A percentile compares a stretch with the other conserved stretches of the same genome.
Conservation (phyloP, 1,140 invertebrate species). For the Drosophila tani region DNA sequence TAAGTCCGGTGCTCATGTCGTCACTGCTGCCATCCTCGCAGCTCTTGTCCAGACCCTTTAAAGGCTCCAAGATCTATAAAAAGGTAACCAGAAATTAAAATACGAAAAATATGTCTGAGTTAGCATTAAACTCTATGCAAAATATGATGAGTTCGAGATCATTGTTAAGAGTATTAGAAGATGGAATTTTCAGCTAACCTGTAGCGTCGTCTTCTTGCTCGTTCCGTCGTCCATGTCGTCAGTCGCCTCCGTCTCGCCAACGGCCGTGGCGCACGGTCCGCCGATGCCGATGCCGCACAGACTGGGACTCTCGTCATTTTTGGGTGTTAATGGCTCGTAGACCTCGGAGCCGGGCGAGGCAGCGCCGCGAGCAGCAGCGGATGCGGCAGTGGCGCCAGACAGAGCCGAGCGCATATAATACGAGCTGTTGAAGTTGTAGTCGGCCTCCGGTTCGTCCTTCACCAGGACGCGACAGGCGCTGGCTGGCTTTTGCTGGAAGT, state of each 20-base stretch:
- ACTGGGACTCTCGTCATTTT: constrained; percentile 83
- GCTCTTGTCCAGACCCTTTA: constrained; percentile 67
- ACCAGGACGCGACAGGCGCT: constrained; percentile 59
- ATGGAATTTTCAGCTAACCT: constrained; percentile 50
- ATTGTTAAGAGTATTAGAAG: not conserved
- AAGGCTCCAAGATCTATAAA: constrained; percentile 67
- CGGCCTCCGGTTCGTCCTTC: constrained; percentile 70
- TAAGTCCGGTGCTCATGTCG: constrained; percentile 48
- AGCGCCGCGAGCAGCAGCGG: constrained; percentile 43
- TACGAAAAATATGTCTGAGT: no score
- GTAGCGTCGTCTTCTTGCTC: constrained; percentile 75
- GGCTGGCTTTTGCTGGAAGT: constrained; percentile 57
- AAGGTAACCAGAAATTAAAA: not conserved
- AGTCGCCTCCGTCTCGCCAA: constrained; percentile 62
- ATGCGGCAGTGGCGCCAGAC: constrained; percentile 38
- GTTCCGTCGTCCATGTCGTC: constrained; percentile 81
- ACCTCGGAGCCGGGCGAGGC: constrained; percentile 78
- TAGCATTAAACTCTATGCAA: no score
- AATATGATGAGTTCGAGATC: not conserved
- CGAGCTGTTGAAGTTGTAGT: constrained; percentile 76
- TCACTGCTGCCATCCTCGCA: constrained; percentile 68
- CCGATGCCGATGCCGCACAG: constrained; percentile 70
- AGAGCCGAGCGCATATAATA: constrained; percentile 74
- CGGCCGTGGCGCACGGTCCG: constrained; percentile 55
- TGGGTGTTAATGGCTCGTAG: constrained; percentile 82